A percentile compares a stretch with the other conserved stretches of the same genome.
Evolutionary conservation across 2,113 vertebrate species (phyloP).

Genomic region (Artemisiospiza belli): DNA sequence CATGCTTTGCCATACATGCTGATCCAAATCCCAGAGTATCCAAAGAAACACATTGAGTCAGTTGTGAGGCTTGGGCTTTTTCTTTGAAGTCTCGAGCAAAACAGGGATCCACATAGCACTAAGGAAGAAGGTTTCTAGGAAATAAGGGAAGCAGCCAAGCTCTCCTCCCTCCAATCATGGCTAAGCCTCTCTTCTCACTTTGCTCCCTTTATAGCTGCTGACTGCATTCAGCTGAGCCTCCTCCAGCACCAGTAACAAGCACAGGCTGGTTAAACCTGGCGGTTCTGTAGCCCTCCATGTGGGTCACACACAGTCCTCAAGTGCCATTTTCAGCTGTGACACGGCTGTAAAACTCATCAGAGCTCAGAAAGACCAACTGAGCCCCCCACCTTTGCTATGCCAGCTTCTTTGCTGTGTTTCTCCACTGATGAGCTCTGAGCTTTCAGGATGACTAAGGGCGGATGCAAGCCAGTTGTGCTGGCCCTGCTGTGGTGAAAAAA

Average conservation of each 20-base stretch:
- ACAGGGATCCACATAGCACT: not conserved
- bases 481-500: not conserved
- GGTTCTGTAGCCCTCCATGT: accelerated
- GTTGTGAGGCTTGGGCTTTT: not conserved
- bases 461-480: not conserved
- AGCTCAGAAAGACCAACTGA: not conserved
- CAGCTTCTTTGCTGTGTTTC: not conserved
- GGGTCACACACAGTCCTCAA: not conserved
- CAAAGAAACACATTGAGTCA: not conserved
- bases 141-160: not conserved
- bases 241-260: not conserved
- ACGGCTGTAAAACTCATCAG: not conserved
- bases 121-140: not conserved
- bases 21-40: not conserved
- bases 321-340: not conserved
- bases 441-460: not conserved
- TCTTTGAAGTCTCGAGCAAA: not conserved
- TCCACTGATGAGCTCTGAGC: not conserved
- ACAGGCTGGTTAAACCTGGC: not conserved
- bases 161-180: not conserved
- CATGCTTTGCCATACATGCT: not conserved
- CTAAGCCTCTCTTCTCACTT: not conserved
- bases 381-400: not conserved
- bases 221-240: not conserved
- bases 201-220: not conserved